Evolutionary conservation across 2,888 invertebrate genomes (phyloP).

Genomic region (Temnothorax rugatulus): DNA sequence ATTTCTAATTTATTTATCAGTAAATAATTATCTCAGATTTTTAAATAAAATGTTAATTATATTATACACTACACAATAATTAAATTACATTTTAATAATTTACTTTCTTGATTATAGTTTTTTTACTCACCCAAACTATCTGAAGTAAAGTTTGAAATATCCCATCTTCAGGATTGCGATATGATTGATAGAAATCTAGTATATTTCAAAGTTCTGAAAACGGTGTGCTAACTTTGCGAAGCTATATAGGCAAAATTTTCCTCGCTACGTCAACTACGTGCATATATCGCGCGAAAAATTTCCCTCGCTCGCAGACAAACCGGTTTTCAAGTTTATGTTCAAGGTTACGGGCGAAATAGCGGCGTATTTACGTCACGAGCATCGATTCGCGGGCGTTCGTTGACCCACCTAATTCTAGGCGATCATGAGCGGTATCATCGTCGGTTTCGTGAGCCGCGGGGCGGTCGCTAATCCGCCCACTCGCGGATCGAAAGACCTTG

Average conservation of each 20-base stretch:
- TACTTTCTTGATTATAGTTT: not conserved
- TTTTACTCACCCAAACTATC: not conserved
- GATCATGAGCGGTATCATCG: not conserved
- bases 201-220: not conserved
- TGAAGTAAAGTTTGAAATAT: not conserved
- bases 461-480: not conserved
- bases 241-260: slow-evolving; percentile 1
- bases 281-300: not conserved
- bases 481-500: not conserved
- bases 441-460: slow-evolving; percentile 3
- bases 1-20: slow-evolving; percentile 5
- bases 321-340: slow-evolving; percentile 48
- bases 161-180: not conserved
- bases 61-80: not conserved
- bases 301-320: not conserved
- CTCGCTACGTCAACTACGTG: not conserved
- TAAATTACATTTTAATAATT: not conserved
- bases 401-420: slow-evolving; percentile 34
- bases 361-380: slow-evolving; percentile 44
- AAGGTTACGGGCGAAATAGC: slow-evolving; percentile 34
- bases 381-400: slow-evolving; percentile 47
- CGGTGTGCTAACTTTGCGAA: not conserved
- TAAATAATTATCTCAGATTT: not conserved
- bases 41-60: not conserved
- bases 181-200: slow-evolving; percentile 10